Conservation (phyloP, 2,113 vertebrate genomes). For the Saguinus midas region DNA sequence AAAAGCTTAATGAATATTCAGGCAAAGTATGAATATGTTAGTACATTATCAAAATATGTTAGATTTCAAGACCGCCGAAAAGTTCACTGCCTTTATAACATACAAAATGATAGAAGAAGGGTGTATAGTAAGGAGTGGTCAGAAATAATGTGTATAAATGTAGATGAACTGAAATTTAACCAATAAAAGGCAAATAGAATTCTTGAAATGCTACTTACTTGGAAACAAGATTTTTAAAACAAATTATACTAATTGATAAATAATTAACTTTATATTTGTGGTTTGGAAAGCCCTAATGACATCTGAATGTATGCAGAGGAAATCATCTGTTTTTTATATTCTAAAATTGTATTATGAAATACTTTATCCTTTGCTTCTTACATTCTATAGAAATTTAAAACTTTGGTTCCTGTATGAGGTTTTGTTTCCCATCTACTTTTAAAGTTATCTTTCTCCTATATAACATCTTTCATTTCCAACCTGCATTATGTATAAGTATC, state of each 20-base stretch:
- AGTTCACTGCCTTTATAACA: neutral
- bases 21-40: neutral
- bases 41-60: neutral
- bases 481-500: conserved; percentile 15
- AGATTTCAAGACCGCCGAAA: neutral
- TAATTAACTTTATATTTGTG: neutral
- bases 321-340: neutral
- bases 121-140: neutral
- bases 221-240: neutral
- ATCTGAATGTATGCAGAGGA: neutral
- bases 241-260: neutral
- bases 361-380: neutral
- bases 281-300: neutral
- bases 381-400: neutral
- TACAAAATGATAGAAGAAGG: neutral
- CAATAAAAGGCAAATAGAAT: neutral
- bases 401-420: neutral
- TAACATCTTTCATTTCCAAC: conserved; percentile 37
- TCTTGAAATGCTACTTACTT: neutral
- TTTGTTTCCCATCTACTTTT: neutral
- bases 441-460: conserved; percentile 9
- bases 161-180: neutral
- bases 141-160: neutral
- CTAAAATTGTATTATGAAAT: neutral
- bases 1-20: neutral